A percentile compares a stretch with the other conserved stretches of the same genome.
These are phyloP conservation scores for Pseudolaguvia tuberculata DNA, from an alignment of 2,113 vertebrate species.

Conservation along the genomic window DNA sequence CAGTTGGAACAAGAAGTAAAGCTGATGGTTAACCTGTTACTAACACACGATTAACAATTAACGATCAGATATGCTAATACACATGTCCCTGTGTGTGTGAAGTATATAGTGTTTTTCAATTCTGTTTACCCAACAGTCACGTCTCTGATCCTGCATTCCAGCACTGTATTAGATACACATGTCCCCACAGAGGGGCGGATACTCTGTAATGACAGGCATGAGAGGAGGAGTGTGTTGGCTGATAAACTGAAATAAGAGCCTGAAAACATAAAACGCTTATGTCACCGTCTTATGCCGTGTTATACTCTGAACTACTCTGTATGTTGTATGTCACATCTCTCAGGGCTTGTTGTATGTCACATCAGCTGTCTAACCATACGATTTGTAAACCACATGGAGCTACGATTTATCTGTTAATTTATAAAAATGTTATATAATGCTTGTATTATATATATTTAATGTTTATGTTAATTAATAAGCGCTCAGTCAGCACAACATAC, in stretches of 20 bases:
- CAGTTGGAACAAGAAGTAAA: conserved; percentile 1
- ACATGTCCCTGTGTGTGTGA: neutral
- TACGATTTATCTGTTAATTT: too few species aligned
- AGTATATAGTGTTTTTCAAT: neutral
- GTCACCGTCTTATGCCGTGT: too few species aligned
- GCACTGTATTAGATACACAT: neutral
- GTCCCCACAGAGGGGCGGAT: neutral
- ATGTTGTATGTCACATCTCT: too few species aligned
- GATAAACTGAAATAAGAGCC: neutral
- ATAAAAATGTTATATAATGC: too few species aligned
- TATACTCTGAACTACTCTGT: too few species aligned
- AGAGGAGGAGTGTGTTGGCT: neutral
- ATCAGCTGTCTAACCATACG: too few species aligned
- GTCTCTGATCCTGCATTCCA: neutral
- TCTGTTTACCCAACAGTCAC: neutral
- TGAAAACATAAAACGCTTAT: too few species aligned
- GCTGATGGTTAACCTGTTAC: conserved; percentile 2
- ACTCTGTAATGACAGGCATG: neutral
- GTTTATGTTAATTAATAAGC: too few species aligned
- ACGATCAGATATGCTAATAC: neutral
- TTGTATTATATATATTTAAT: too few species aligned
- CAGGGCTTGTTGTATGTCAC: too few species aligned
- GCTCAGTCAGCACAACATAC: too few species aligned
- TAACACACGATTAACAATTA: neutral
- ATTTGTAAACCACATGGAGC: too few species aligned